Evolutionary conservation across 2,113 vertebrate species (phyloP).

Genomic region (Rhinoptilus africanus): DNA sequence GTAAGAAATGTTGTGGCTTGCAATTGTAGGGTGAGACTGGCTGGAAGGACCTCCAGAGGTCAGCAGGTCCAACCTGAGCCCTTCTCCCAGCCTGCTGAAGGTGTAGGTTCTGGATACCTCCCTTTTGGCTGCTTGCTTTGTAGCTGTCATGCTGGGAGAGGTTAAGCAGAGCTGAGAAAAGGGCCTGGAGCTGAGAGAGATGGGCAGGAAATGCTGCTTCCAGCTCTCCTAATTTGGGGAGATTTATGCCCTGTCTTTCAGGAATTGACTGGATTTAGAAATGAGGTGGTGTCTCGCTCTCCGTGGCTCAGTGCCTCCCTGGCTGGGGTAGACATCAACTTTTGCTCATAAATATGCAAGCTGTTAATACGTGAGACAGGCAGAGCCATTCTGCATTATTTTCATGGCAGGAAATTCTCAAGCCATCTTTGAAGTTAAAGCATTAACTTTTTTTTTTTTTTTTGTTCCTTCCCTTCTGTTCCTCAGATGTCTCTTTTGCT

Average conservation of each 20-base stretch:
- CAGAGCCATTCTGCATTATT: constrained; percentile 3
- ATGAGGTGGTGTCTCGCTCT: background rate
- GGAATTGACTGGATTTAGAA: background rate
- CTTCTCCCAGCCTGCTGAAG: background rate
- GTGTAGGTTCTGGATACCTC: background rate
- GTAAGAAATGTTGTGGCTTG: background rate
- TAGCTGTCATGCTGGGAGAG: background rate
- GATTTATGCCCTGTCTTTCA: background rate
- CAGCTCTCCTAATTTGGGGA: background rate
- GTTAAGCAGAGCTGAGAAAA: background rate
- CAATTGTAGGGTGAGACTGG: background rate
- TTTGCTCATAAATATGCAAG: constrained; percentile 39
- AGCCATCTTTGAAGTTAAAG: constrained; percentile 28
- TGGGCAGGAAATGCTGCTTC: background rate
- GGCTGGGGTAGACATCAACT: background rate
- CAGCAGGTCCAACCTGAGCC: background rate
- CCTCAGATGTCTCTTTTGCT: background rate
- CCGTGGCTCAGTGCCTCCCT: background rate
- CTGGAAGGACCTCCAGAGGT: background rate
- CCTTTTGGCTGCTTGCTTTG: background rate
- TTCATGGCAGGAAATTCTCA: background rate
- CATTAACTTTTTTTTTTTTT: background rate
- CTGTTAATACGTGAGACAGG: background rate
- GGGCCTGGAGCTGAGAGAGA: background rate
- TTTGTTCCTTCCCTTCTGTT: background rate